Base-by-base conservation (phyloP, 2,113 vertebrate genomes). In the Struthidea cinerea region DNA sequence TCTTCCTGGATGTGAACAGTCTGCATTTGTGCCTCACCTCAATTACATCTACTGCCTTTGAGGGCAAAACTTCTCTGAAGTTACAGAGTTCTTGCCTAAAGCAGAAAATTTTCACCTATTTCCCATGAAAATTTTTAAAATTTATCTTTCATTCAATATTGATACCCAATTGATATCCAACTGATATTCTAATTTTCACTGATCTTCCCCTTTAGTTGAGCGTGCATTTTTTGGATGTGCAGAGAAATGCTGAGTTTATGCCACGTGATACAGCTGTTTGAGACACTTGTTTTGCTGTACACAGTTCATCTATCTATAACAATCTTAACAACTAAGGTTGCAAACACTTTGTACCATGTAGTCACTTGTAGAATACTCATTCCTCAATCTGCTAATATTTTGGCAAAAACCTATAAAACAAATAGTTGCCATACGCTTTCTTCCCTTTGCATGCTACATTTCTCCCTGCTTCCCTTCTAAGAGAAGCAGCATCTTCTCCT, bases 171-270 rank as follows among this genome's bases (percentile, higher is more conserved):
- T 65, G 28, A 59, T 39, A 67, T 20, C 35, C 27, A 44, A 6
- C 16, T 44, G 76, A 74, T 44, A 39, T 20, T 52, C 39, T n/a
- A 30, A 33, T 52, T 59, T 46, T 74, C 19, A 10, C 12, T 67
- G 37, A 24, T 39, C 52, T 53, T 78, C 52, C 15, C n/a, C 60
- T 71, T 18, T 37, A 39, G 61, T 71, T 79, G 33, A 79, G 19
- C 5, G 7, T 20, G 11, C 0, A 0, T n/a, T 32, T 53, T 47
- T 93, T 63, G 23, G 19, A 24, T 44, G 15, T 2, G 3, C 46
- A 91, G 50, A 67, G 59, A 61, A 84, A 56, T 26, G 41, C 12
- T 41, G 24, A 1, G 35, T 64, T 75, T 56, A 70, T 41, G 33
- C 65, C 63, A 22, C 1, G 10, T 0, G 3, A 49, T 49, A 70